Evolutionary conservation across 2,113 vertebrate species (phyloP), one percentile per base, ranked within the genome.

Genomic region (Vulpes lagopus): DNA sequence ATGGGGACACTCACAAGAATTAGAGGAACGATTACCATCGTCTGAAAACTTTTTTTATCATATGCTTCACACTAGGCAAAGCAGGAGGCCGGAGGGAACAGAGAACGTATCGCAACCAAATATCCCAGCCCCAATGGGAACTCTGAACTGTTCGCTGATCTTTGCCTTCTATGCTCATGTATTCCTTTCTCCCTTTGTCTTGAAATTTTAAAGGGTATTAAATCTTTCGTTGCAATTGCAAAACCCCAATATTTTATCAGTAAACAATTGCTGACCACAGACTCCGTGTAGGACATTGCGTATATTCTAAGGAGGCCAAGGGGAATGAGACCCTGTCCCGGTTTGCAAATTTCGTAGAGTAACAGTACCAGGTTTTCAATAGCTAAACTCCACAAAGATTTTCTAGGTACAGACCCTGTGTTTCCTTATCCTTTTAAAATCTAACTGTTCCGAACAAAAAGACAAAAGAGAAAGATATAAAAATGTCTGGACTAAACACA

Each of bases 201-300:
- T 90, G 32, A 91, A 91, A 76, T 57, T 73, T 35, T 83, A 93
- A 93, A 22, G 64, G 20, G 5, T 53, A 89, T 67, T 74, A 97
- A 87, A 83, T 83, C 74, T 89, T 79, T 92, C 23, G 6, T 76
- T 92, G 32, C 62, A 62, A 80, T 55, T 25, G 15, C 38, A 90
- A 97, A 94, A 87, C 23, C n/a, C n/a, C 57, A 71, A 20, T 49
- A 91, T 67, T 88, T 85, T 64, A 94, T n/a, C 43, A 90, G 38
- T 60, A 96, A 95, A 80, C 19, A 94, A 76, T 92, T 35, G 67
- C 3, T 27, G 60, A 78, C 38, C 38, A 82, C 7, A 49, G 35
- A 73, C 23, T 38, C 64, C 43, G 35, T 1, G 5, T 30, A 71
- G 53, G 64, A 23, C 35, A 76, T 19, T 76, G n/a, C 5, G 0